phyloP scores from a whole-genome alignment of 2,113 vertebrate genomes.

The Myiozetetes cayanensis region DNA sequence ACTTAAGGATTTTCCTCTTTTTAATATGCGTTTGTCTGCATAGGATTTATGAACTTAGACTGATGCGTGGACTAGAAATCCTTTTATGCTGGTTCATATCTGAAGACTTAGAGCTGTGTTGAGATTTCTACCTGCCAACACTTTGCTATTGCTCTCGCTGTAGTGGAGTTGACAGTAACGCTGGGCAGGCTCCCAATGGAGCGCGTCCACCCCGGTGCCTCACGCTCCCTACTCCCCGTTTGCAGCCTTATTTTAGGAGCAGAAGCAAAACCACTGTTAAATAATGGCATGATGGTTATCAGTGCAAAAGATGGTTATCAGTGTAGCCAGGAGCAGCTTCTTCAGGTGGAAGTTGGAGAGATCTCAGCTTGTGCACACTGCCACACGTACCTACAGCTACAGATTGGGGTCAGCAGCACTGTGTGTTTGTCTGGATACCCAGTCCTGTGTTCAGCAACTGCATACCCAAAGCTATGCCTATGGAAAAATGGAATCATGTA shows the following conservation, averaged over 20 bases:
- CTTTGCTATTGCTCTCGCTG: not conserved
- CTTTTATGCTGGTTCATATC: not conserved
- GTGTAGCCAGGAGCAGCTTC: not conserved
- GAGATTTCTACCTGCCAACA: not conserved
- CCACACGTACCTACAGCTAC: not conserved
- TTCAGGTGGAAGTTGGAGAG: not conserved
- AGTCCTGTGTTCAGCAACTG: not conserved
- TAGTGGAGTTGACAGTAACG: not conserved
- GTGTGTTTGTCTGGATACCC: not conserved
- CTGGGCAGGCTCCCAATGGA: not conserved
- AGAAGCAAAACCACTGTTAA: slow-evolving; percentile 8
- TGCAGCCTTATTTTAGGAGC: not conserved
- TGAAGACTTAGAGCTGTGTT: not conserved
- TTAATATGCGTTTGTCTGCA: slow-evolving; percentile 1
- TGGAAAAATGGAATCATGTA: slow-evolving; percentile 4
- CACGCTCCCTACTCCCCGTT: not conserved
- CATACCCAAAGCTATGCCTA: not conserved
- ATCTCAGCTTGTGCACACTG: not conserved
- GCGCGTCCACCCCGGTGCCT: not conserved
- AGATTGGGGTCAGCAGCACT: not conserved
- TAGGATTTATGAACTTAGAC: not conserved
- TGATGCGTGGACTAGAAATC: not conserved
- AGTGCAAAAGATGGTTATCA: not conserved
- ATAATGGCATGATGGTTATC: not conserved
- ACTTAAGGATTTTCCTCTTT: slow-evolving; percentile 10